phyloP scores from a whole-genome alignment of 2,113 vertebrate species.

The Salminus brasiliensis region DNA sequence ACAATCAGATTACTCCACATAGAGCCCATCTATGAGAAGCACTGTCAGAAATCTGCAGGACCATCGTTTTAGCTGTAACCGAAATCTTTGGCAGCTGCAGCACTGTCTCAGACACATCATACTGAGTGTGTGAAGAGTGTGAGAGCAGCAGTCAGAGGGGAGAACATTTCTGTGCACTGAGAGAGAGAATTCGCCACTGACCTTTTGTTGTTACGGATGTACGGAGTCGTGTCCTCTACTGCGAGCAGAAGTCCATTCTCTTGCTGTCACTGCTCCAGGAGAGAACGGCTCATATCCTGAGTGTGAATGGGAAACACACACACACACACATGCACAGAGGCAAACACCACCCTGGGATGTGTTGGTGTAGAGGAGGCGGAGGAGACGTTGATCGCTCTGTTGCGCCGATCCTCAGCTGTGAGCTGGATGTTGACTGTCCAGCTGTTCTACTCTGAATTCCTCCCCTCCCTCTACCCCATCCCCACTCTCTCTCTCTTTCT shows the following conservation, averaged over 20 bases:
- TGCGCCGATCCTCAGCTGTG: slow-evolving; percentile 38
- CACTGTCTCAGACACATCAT: background rate
- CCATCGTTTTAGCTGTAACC: background rate
- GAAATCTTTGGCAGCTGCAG: background rate
- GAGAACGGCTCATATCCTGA: slow-evolving; percentile 27
- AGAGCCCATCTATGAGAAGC: background rate
- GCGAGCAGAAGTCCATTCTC: slow-evolving; percentile 24
- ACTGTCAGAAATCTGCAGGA: background rate
- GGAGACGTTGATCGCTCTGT: slow-evolving; percentile 5
- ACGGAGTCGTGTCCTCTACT: slow-evolving; percentile 21
- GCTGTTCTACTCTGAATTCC: slow-evolving; percentile 50
- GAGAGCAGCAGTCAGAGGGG: no score
- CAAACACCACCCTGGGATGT: slow-evolving; percentile 3
- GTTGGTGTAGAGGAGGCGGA: slow-evolving; percentile 1
- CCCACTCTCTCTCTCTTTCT: slow-evolving; percentile 10
- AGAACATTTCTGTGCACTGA: background rate
- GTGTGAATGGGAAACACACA: slow-evolving; percentile 4
- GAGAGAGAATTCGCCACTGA: slow-evolving; percentile 27
- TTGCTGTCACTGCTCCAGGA: slow-evolving; percentile 26
- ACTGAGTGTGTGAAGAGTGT: background rate
- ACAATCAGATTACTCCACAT: background rate
- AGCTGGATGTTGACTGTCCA: slow-evolving; percentile 46
- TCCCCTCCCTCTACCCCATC: no score
- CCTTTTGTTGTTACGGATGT: slow-evolving; percentile 43
- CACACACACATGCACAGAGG: background rate